These are phyloP conservation scores for Bhutanitis thaidina DNA, from an alignment of 2,888 invertebrate genomes.

Conservation along the genomic window DNA sequence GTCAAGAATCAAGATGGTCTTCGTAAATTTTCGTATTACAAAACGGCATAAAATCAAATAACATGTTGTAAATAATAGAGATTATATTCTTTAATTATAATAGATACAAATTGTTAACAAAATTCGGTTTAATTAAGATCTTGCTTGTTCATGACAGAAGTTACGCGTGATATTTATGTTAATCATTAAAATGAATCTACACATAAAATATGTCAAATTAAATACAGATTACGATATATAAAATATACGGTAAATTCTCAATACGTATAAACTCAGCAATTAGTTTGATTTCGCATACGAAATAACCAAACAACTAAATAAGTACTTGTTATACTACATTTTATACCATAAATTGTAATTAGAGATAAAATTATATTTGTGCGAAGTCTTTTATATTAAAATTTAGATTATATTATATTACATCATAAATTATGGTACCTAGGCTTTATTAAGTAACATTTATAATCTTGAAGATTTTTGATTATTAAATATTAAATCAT, in stretches of 20 bases:
- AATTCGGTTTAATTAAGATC: constrained; percentile 50
- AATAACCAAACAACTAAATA: not conserved
- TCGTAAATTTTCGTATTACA: too few species aligned
- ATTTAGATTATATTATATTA: constrained; percentile 31
- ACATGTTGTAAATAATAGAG: constrained; percentile 48
- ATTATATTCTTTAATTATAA: constrained; percentile 64
- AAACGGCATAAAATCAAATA: constrained; percentile 37
- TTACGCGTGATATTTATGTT: constrained; percentile 20
- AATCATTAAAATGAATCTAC: constrained; percentile 26
- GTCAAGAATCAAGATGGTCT: too few species aligned
- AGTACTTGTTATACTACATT: constrained; percentile 9
- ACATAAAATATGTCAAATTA: constrained; percentile 27
- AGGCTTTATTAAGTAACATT: constrained; percentile 24
- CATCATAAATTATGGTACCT: constrained; percentile 6
- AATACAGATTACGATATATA: constrained; percentile 32
- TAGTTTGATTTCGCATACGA: too few species aligned
- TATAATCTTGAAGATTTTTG: constrained; percentile 28
- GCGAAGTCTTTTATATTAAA: constrained; percentile 34
- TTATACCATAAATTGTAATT: not conserved
- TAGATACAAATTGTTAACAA: constrained; percentile 54
- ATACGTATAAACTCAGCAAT: constrained; percentile 1
- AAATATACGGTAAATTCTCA: constrained; percentile 31
- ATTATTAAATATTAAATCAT: constrained; percentile 1
- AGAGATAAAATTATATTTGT: constrained; percentile 34
- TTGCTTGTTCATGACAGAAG: constrained; percentile 30